phyloP scores from a whole-genome alignment of 2,113 vertebrate genomes.

The Nanorana parkeri region DNA sequence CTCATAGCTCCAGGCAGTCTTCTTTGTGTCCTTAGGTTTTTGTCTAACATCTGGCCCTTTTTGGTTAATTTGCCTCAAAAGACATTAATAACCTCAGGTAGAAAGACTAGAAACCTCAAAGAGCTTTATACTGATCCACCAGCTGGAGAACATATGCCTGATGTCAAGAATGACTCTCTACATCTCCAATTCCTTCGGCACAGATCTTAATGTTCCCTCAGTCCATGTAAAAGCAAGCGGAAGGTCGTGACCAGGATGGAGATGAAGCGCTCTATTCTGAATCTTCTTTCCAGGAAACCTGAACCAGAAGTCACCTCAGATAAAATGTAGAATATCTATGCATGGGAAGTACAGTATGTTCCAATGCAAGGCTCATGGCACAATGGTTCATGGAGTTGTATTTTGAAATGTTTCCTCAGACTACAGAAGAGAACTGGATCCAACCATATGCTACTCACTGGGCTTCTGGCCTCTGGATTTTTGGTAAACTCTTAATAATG shows the following conservation, averaged over 20 bases:
- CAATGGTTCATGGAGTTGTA: constrained; percentile 88
- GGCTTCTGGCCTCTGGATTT: constrained; percentile 60
- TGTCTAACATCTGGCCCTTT: constrained; percentile 82
- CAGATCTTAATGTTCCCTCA: constrained; percentile 83
- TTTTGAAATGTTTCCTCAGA: constrained; percentile 82
- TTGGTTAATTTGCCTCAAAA: constrained; percentile 82
- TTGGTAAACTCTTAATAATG: constrained; percentile 73
- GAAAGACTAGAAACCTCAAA: constrained; percentile 86
- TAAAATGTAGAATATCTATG: too few species aligned
- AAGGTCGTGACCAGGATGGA: constrained; percentile 86
- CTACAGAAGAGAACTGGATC: constrained; percentile 63
- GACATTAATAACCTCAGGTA: constrained; percentile 88
- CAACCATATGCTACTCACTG: constrained; percentile 31
- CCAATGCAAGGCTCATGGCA: constrained; percentile 89
- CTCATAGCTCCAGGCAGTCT: constrained; percentile 78
- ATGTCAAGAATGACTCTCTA: constrained; percentile 66
- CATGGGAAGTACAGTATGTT: constrained; percentile 90
- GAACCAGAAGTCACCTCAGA: constrained; percentile 91
- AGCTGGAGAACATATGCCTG: constrained; percentile 78
- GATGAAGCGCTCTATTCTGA: constrained; percentile 90
- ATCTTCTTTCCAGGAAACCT: constrained; percentile 89
- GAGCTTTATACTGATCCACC: constrained; percentile 86
- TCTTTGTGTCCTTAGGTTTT: constrained; percentile 73
- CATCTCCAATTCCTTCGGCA: constrained; percentile 83
- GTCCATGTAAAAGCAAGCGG: constrained; percentile 87